Percentiles rank a stretch among this genome's conserved stretches.
Conservation (phyloP, 2,113 vertebrate genomes). For the Misgurnus mizolepis region DNA sequence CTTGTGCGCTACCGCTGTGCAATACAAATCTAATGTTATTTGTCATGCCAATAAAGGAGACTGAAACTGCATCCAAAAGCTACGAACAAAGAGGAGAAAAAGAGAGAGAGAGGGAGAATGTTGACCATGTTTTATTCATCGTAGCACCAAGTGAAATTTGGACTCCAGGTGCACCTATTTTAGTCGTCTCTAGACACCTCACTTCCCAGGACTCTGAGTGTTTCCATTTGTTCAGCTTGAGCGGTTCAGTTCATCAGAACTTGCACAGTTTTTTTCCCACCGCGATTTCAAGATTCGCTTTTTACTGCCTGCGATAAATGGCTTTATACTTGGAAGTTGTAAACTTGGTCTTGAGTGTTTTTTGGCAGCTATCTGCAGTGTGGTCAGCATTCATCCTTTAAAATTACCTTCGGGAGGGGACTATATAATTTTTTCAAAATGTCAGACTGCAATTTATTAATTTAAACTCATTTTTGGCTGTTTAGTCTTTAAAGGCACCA, state of each 20-base stretch:
- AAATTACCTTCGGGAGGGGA: constrained; percentile 42
- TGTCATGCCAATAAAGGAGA: constrained; percentile 47
- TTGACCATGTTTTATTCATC: constrained; percentile 51
- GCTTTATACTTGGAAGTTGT: constrained; percentile 63
- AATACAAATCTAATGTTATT: constrained; percentile 32
- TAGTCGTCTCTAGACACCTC: constrained; percentile 47
- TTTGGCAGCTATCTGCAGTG: constrained; percentile 52
- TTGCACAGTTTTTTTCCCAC: constrained; percentile 27
- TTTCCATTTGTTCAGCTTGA: constrained; percentile 52
- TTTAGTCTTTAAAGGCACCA: no score
- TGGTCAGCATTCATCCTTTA: constrained; percentile 50
- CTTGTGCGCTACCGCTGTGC: constrained; percentile 24
- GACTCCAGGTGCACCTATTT: constrained; percentile 51
- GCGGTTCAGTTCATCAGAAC: constrained; percentile 47
- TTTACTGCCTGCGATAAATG: constrained; percentile 59
- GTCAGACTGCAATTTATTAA: constrained; percentile 40
- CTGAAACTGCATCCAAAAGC: constrained; percentile 24
- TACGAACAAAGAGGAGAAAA: constrained; percentile 15
- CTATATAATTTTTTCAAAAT: constrained; percentile 46
- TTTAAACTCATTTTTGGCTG: constrained; percentile 4
- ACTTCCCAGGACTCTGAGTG: constrained; percentile 36
- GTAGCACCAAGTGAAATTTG: constrained; percentile 49
- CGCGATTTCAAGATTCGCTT: constrained; percentile 48
- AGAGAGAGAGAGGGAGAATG: constrained; percentile 28
- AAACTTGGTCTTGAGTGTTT: constrained; percentile 55